These are phyloP conservation scores for Pissodes strobi DNA, from an alignment of 1,140 invertebrate species.

Conservation along the genomic window DNA sequence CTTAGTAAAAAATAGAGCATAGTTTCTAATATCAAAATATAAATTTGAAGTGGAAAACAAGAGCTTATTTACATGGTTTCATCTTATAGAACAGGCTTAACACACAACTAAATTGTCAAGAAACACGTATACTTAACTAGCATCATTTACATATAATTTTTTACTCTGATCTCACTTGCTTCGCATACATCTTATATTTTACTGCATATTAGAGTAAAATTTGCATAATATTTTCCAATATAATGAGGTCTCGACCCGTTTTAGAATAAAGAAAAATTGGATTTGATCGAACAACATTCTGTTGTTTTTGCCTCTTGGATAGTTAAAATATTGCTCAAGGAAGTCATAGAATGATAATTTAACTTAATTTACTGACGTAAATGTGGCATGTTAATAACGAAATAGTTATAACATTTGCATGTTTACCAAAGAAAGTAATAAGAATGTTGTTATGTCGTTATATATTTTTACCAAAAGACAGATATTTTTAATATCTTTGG, in stretches of 20 bases:
- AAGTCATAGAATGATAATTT: no score
- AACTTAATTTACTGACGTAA: no score
- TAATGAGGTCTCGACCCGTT: conserved; percentile 32
- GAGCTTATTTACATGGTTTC: conserved; percentile 14
- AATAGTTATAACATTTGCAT: no score
- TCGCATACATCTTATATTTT: conserved; percentile 30
- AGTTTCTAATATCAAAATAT: no score
- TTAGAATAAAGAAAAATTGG: conserved; percentile 4
- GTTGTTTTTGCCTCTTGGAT: no score
- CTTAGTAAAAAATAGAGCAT: no score
- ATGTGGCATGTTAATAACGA: no score
- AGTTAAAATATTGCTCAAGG: no score
- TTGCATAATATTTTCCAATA: conserved; percentile 31
- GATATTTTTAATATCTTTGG: no score
- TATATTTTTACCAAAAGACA: no score
- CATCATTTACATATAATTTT: conserved; percentile 27
- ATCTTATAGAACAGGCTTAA: conserved; percentile 24
- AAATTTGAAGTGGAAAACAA: neutral
- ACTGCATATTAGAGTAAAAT: conserved; percentile 30
- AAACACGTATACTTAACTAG: conserved; percentile 18
- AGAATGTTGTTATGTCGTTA: no score
- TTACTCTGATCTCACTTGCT: conserved; percentile 18
- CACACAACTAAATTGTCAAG: conserved; percentile 25
- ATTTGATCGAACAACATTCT: neutral
- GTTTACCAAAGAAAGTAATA: no score